phyloP scores from a whole-genome alignment of 1,140 invertebrate genomes.

The Drosophila cardini region DNA sequence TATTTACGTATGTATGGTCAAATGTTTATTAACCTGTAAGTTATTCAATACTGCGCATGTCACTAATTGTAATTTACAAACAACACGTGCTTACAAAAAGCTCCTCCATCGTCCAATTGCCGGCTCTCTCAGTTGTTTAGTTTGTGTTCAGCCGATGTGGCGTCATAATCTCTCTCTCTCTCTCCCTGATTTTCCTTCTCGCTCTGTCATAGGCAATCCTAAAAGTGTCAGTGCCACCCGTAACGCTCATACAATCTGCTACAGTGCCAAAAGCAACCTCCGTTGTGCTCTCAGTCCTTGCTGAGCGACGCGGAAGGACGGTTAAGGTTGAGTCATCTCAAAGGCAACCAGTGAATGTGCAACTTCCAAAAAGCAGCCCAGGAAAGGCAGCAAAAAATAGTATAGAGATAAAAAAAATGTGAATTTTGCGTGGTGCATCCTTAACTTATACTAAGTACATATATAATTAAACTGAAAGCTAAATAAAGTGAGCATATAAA shows the following conservation, averaged over 20 bases:
- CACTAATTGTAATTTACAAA: constrained; percentile 32
- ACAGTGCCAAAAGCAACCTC: constrained; percentile 11
- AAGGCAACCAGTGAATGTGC: constrained; percentile 1
- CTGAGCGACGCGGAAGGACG: constrained; percentile 42
- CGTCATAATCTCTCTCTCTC: constrained; percentile 7
- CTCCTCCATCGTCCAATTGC: constrained; percentile 16
- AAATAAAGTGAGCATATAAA: not conserved
- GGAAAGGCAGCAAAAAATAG: constrained; percentile 17
- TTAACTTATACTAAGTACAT: not conserved
- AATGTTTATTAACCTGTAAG: constrained; percentile 27
- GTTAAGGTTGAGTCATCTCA: constrained; percentile 48
- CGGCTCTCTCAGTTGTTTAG: constrained; percentile 36
- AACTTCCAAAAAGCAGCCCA: constrained; percentile 11
- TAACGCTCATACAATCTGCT: constrained; percentile 7
- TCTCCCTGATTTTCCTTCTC: too few relatives aligned
- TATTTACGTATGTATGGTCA: not conserved
- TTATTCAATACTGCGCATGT: constrained; percentile 33
- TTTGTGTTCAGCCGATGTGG: constrained; percentile 5
- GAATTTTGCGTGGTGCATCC: constrained; percentile 9
- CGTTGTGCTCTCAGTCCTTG: constrained; percentile 35
- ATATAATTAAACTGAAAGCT: not conserved
- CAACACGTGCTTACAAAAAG: constrained; percentile 40
- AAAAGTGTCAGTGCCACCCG: constrained; percentile 2
- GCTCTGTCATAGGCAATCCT: constrained; percentile 12
- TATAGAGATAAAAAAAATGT: constrained; percentile 40